Base-by-base conservation (phyloP, 2,888 invertebrate species). In the Drosophila neonasuta region DNA sequence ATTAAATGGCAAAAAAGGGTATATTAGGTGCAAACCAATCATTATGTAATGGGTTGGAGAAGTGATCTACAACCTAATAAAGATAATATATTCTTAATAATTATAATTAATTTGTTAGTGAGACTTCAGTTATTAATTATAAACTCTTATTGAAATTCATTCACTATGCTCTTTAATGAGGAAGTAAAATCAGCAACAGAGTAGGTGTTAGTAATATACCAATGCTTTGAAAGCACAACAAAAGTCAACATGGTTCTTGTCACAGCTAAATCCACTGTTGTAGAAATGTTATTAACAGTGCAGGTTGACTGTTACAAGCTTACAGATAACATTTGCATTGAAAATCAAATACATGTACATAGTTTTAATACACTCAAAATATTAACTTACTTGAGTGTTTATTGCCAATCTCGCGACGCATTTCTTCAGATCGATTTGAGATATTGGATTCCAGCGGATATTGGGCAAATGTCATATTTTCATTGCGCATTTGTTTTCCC, bases 331-430 rank as follows among this genome's bases (percentile, higher is more conserved):
- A 6, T 44, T 44, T 20, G 20, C 44, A 44, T 4, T 10, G 1
- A 44, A 2, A 3, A 10, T 11, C 44, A 44, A 44, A 11, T 20
- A 44, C 10, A 17, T 17, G 17, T 20, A 3, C 20, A 20, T 20
- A 1, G 42, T 13, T 3, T 39, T 13, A 2, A 2, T 41, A 3
- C 36, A 5, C n/a, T n/a, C 11, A 41, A 24, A 9, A 3, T n/a
- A 4, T 55, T 17, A 71, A 93, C 95, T 94, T 92, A 95, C 95
- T 94, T 92, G 94, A 93, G 86, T 94, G 94, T 83, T 94, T 93
- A 68, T 92, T 92, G 77, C 94, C 94, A 71, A 95, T 93, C 89
- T 94, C 93, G 51, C 93, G 92, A 78, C 92, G 92, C 79, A 95
- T 89, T 82, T 94, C 94, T 68, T 94, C 93, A 62, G 92, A 92